Evolutionary conservation across 1,140 invertebrate species (phyloP), one percentile per base, ranked within the genome.

Genomic region (Brachionus asplanchnoidis): DNA sequence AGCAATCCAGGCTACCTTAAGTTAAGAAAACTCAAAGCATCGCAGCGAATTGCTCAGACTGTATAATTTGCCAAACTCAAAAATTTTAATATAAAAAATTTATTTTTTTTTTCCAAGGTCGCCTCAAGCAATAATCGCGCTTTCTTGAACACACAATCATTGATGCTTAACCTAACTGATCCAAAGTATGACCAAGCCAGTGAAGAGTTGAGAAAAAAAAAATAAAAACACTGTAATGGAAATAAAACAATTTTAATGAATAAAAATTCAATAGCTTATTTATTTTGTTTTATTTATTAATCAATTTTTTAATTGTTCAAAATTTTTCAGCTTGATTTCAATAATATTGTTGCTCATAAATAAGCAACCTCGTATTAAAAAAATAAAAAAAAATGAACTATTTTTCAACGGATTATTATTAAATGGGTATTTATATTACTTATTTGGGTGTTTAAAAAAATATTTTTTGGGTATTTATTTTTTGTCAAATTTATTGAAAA

Each of bases 1-100:
- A 92, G 93, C 89, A 99, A 98, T 91, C 97, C 97, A 86, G 98
- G 97, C 88, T 99, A 99, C 87, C 91, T 99, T 83, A 99, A 99
- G 89, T 90, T 99, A 85, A 92, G 98, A 86, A 99, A 99, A 90
- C 95, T 99, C 86, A 92, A 96, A 87, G 98, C 97, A 50, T 95
- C 98, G 3, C 97, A 99, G 88, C 96, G 94, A 87, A 99, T 99
- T 90, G 94, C 98, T 23, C 93, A 95, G 91, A 98, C 96, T 86
- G 95, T 97, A 92, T 36, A 36, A 36, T 36, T 36, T 36, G 4
- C 32, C 32, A 36, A 36, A 36, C 32, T 36, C 2, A 7, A 36
- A 36, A 28, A 28, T 5, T 36, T 6, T 7, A 36, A 50, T n/a
- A n/a, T n/a, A 65, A n/a, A 3, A 56, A 23, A 20, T 42, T 82